phyloP scores from a whole-genome alignment of 2,888 invertebrate species.

The Drosophila gaucha region DNA sequence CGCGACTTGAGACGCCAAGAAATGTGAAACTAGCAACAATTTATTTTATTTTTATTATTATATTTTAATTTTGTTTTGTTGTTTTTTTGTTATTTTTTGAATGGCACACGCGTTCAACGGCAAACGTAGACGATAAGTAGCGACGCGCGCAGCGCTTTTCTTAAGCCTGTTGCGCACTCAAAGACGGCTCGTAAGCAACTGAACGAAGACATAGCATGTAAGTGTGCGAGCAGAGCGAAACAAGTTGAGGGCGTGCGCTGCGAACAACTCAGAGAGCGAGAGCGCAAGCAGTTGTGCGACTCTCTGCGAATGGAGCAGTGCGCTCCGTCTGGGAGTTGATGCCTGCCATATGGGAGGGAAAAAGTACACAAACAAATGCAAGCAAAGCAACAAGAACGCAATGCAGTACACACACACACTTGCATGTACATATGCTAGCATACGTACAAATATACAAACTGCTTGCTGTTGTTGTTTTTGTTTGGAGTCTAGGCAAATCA shows the following conservation, averaged over 20 bases:
- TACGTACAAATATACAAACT: not conserved
- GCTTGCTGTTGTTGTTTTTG: constrained; percentile 25
- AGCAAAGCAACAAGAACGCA: constrained; percentile 54
- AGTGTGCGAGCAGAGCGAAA: constrained; percentile 37
- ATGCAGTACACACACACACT: constrained; percentile 31
- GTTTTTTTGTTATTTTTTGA: constrained; percentile 19
- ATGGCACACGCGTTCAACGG: constrained; percentile 68
- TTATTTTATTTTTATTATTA: constrained; percentile 14
- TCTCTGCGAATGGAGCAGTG: constrained; percentile 30
- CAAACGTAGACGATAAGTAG: constrained; percentile 39
- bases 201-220: constrained; percentile 50
- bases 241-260: constrained; percentile 57
- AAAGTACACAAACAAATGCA: constrained; percentile 61
- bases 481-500: constrained; percentile 63
- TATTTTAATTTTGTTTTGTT: constrained; percentile 2
- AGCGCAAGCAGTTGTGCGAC: not conserved
- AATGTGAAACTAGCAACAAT: constrained; percentile 41
- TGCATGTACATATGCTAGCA: not conserved
- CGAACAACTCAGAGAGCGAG: constrained; percentile 5
- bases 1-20: constrained; percentile 44
- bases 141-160: constrained; percentile 51
- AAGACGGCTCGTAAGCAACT: constrained; percentile 81
- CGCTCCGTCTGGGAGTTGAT: constrained; percentile 52
- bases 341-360: constrained; percentile 52
- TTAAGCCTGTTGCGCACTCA: constrained; percentile 73